Conservation (phyloP, 2,888 invertebrate species). For the Julus scanicus region DNA sequence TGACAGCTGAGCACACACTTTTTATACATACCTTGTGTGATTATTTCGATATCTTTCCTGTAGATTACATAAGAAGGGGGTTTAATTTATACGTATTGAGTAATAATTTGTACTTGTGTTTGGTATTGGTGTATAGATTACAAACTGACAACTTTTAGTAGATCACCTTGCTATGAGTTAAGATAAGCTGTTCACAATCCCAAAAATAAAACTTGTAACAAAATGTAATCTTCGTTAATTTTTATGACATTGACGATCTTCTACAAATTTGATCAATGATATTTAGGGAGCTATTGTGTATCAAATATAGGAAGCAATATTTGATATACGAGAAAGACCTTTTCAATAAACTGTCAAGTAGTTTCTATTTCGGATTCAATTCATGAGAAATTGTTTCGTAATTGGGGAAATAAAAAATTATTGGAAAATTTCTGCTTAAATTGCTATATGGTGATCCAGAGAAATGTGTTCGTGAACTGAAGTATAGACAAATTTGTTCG, state of each 20-base stretch:
- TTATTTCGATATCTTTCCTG: not conserved
- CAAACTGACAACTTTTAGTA: not conserved
- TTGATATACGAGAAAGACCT: not conserved
- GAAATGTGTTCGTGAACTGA: too few species aligned
- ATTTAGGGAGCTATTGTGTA: not conserved
- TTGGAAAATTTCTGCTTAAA: not conserved
- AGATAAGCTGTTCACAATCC: not conserved
- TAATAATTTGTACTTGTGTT: not conserved
- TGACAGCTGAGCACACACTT: too few species aligned
- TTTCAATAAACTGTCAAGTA: not conserved
- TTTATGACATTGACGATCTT: not conserved
- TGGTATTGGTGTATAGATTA: not conserved
- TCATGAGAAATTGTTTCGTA: not conserved
- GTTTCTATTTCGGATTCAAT: too few species aligned
- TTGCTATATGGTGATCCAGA: too few species aligned
- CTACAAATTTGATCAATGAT: conserved; percentile 7
- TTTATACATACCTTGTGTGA: too few species aligned
- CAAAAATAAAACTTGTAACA: not conserved
- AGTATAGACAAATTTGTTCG: too few species aligned
- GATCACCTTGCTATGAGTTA: not conserved
- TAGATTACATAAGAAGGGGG: not conserved
- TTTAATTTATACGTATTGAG: not conserved
- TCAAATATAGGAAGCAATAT: not conserved
- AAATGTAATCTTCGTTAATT: not conserved
- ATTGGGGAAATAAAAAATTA: not conserved